Evolutionary conservation across 1,140 invertebrate species (phyloP), one percentile per base, ranked within the genome.

Genomic region (Archivesica marissinica): DNA sequence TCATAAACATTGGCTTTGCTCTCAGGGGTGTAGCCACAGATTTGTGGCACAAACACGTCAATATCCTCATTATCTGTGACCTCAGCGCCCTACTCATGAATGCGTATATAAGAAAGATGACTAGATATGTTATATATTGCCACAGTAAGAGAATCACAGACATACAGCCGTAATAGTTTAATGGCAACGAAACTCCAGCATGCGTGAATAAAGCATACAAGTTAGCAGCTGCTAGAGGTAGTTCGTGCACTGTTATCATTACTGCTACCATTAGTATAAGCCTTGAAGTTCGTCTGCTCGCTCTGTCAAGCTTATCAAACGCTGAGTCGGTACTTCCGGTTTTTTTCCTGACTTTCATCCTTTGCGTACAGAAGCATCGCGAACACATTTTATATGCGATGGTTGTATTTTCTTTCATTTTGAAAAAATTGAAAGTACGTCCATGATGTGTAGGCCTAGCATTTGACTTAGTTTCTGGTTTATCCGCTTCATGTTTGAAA

Each of bases 51-150:
- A 33, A 20, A 11, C 30, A 28, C 0, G 61, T 52, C 13, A 81
- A 25, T 33, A 47, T 39, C 25, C 33, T 33, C 25, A 15, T 47
- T n/a, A 81, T 44, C 33, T 81, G 61, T 13, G 35, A 25, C 20
- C 78, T 33, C 54, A 81, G 70, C 11, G 61, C 44, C 9, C 35
- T 23, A 70, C 78, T 81, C 78, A 81, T 81, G 35, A 41, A 70
- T 23, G 35, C 35, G 33, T 81, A 81, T 4, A 81, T 54, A 23
- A 81, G 30, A 54, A 81, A 81, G 0, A 70, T 81, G 0, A 70
- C 23, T 1, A 64, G 38, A 38, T 81, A 81, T 68, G 47, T 81
- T 9, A 70, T 35, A 30, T 81, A 70, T 23, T 81, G 78, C 44
- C 78, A 66, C 11, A 81, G 30, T 7, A 59, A 30, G 9, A 70